Evolutionary conservation across 2,113 vertebrate genomes (phyloP), one percentile per base, ranked within the genome.

Genomic region (Corythoichthys haematopterus): DNA sequence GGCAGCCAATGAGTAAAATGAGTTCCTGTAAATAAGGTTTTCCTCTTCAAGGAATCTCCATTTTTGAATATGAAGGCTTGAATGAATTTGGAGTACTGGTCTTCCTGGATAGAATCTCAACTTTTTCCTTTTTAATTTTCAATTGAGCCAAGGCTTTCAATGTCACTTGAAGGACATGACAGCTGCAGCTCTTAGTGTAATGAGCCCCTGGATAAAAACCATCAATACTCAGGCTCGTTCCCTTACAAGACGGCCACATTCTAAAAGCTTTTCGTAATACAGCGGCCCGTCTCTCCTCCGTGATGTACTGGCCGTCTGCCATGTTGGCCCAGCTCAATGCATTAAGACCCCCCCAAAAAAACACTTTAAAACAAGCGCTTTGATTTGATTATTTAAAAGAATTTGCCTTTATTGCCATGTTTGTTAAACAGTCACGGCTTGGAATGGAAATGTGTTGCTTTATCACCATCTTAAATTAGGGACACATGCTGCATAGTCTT

Each of bases 251-350:
- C 57, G 78, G 70, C 82, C 76, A 72, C 80, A 80, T 57, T 72
- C 79, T 93, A 91, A 93, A 92, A 91, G 90, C 90, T 91, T 92
- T 92, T 84, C 64, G 77, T 85, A 89, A 91, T 89, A 85, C 82
- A 68, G 80, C 73, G 37, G 71, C 79, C 76, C 55, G 33, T 36
- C 33, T 13, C 55, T 75, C 77, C 81, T 72, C 61, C 37, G 72
- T 84, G 82, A 87, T 79, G 64, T 75, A 66, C 86, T 92, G 92
- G 91, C 90, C 11, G 60, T 61, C 76, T 77, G 90, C 90, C 91
- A 87, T 72, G 4, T 60, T 65, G 20, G 59, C 61, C 47, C 58
- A 69, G 52, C 55, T 84, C 7, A 74, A 78, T 81, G 76, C 79
- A 82, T 81, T 79, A 67, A 53, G 68, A 68, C 53, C 71, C 51